phyloP scores from a whole-genome alignment of 2,888 invertebrate species.

The Apeira syringaria region DNA sequence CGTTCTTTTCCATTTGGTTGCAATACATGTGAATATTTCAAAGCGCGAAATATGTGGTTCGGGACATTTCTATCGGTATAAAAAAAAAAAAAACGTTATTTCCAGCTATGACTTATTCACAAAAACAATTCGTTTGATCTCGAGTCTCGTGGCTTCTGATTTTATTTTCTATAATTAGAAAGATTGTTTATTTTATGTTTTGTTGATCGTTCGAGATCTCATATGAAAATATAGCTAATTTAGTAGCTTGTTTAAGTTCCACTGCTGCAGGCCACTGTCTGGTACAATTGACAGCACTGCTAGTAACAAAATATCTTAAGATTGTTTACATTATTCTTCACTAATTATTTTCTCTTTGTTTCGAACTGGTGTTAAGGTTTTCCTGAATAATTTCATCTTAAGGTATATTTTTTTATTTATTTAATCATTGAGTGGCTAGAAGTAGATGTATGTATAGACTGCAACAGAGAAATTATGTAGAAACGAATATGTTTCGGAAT shows the following conservation, averaged over 20 bases:
- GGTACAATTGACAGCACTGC: conserved; percentile 39
- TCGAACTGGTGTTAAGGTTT: conserved; percentile 15
- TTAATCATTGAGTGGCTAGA: no score
- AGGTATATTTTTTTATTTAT: no score
- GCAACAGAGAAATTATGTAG: conserved; percentile 64
- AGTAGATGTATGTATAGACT: no score
- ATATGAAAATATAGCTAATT: conserved; percentile 43
- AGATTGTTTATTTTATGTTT: conserved; percentile 62
- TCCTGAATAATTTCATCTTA: conserved; percentile 10
- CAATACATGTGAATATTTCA: conserved; percentile 75
- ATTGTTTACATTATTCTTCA: conserved; percentile 15
- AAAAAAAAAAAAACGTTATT: conserved; percentile 39
- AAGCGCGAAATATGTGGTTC: conserved; percentile 64
- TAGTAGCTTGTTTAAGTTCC: conserved; percentile 29
- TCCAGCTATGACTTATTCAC: conserved; percentile 75
- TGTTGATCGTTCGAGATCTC: conserved; percentile 49
- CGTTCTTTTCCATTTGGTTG: conserved; percentile 44
- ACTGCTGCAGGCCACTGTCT: conserved; percentile 33
- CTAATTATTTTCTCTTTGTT: conserved; percentile 1
- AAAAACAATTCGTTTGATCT: conserved; percentile 63
- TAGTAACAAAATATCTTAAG: conserved; percentile 51
- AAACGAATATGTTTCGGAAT: conserved; percentile 58
- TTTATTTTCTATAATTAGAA: conserved; percentile 53
- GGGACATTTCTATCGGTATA: conserved; percentile 47
- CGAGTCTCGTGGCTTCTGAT: conserved; percentile 65